phyloP scores from a whole-genome alignment of 1,140 invertebrate genomes.

The Danaus plexippus region DNA sequence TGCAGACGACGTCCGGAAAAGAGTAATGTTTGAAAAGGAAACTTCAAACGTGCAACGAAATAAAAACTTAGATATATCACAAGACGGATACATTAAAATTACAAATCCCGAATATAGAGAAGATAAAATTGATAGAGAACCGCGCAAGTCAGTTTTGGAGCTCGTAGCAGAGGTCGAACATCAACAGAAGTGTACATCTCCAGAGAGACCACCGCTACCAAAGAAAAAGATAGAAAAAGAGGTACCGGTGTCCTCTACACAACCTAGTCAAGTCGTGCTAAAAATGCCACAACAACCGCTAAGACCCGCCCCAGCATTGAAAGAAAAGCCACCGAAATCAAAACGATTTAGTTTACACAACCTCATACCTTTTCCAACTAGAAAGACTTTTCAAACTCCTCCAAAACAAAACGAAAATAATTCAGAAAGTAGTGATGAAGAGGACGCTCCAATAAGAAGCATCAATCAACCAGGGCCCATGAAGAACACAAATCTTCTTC shows the following conservation, averaged over 20 bases:
- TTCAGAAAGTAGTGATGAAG: conserved; percentile 74
- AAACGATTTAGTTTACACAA: conserved; percentile 71
- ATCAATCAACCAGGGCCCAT: conserved; percentile 68
- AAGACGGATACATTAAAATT: conserved; percentile 67
- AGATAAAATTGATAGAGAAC: conserved; percentile 40
- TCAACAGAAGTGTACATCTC: conserved; percentile 54
- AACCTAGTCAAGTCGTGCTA: conserved; percentile 38
- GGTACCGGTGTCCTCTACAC: conserved; percentile 21
- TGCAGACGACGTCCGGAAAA: conserved; percentile 58
- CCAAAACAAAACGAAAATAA: conserved; percentile 67
- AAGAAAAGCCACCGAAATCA: conserved; percentile 65
- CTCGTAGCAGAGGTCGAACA: conserved; percentile 74
- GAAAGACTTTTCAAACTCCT: conserved; percentile 65
- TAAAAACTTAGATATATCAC: conserved; percentile 57
- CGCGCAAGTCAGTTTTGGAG: conserved; percentile 73
- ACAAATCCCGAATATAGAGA: conserved; percentile 45
- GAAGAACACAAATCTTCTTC: conserved; percentile 70
- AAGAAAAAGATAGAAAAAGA: conserved; percentile 43
- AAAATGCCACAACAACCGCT: conserved; percentile 63
- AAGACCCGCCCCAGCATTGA: conserved; percentile 56
- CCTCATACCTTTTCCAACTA: conserved; percentile 66
- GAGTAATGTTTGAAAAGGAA: conserved; percentile 52
- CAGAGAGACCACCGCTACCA: conserved; percentile 34
- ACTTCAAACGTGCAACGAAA: conserved; percentile 51
- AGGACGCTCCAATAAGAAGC: conserved; percentile 70